Evolutionary conservation across 1,140 invertebrate species (phyloP), one percentile per base, ranked within the genome.

Genomic region (Spodoptera litura): DNA sequence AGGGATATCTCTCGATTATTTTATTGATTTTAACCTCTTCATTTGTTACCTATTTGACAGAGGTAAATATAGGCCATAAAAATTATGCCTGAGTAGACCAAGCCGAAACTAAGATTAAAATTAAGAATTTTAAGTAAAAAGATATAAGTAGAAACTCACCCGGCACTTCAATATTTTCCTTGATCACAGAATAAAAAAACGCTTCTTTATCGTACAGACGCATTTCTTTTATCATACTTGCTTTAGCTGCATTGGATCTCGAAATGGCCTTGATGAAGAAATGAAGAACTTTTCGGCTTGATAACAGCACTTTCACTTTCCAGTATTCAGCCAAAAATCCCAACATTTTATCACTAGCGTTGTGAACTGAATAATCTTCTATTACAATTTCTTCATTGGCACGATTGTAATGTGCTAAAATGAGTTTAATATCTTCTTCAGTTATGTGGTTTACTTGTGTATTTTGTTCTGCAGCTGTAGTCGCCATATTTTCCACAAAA

Each of bases 241-340:
- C 92, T 85, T 94, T 94, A 6, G 91, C 88, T 68, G 72, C 61
- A 68, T 94, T 94, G 0, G 83, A 80, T 79, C 76, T 86, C 0
- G 90, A 88, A 51, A 93, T 78, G 3, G 85, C 86, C 85, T 93
- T 94, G n/a, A 94, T 88, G 53, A 94, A 94, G 78, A 89, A 93
- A 71, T 35, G 75, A 12, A 90, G 53, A 9, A 70, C 64, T 83
- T 83, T 83, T 38, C 61, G 81, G 68, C 81, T 72, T 12, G 66
- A 53, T 20, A 91, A 56, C 66, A 78, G 44, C 15, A 94, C 82
- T 79, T 85, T 81, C 2, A 94, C 66, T 85, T 87, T 93, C 83
- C 85, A 92, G 83, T 94, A 92, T 80, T 94, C 93, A 11, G 87
- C 72, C 52, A 93, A 68, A 82, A 90, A 93, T 27, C 93, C 93